phyloP scores from a whole-genome alignment of 2,888 invertebrate species.

The Notodromas monacha region DNA sequence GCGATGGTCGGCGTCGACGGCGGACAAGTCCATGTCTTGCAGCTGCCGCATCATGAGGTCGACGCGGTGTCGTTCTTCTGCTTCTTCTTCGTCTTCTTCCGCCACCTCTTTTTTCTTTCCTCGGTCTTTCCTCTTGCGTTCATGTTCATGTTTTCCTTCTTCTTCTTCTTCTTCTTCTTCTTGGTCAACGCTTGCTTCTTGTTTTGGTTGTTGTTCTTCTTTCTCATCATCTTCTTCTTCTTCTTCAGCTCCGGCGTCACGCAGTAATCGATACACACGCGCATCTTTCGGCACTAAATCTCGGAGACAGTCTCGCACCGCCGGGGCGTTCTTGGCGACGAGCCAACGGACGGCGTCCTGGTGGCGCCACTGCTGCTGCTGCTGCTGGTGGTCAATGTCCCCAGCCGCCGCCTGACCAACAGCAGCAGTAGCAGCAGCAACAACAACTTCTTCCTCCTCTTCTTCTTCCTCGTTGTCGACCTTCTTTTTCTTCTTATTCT shows the following conservation, averaged over 20 bases:
- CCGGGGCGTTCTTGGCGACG: not conserved
- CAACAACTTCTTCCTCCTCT: constrained; percentile 13
- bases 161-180: constrained; percentile 7
- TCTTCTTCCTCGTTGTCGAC: constrained; percentile 17
- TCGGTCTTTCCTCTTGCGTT: constrained; percentile 1
- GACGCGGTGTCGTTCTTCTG: too few species aligned
- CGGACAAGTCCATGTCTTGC: constrained; percentile 17
- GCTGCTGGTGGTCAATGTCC: too few species aligned
- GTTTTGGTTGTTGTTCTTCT: too few species aligned
- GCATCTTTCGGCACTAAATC: constrained; percentile 8
- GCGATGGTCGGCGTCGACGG: constrained; percentile 25
- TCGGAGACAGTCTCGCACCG: not conserved
- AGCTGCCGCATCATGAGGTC: too few species aligned
- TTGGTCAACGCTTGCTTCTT: too few species aligned
- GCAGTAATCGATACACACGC: constrained; percentile 7
- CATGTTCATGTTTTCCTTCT: constrained; percentile 1
- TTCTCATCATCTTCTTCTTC: constrained; percentile 2
- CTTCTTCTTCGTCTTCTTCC: too few species aligned
- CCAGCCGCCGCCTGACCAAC: constrained; percentile 11
- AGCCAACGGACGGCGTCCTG: not conserved
- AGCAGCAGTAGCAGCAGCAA: constrained; percentile 18
- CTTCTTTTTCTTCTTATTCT: constrained; percentile 13
- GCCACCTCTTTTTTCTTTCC: constrained; percentile 8
- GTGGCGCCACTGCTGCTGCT: too few species aligned
- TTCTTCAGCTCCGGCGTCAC: constrained; percentile 7